Evolutionary conservation across 2,113 vertebrate species (phyloP), one percentile per base, ranked within the genome.

Genomic region (Phocoena phocoena): DNA sequence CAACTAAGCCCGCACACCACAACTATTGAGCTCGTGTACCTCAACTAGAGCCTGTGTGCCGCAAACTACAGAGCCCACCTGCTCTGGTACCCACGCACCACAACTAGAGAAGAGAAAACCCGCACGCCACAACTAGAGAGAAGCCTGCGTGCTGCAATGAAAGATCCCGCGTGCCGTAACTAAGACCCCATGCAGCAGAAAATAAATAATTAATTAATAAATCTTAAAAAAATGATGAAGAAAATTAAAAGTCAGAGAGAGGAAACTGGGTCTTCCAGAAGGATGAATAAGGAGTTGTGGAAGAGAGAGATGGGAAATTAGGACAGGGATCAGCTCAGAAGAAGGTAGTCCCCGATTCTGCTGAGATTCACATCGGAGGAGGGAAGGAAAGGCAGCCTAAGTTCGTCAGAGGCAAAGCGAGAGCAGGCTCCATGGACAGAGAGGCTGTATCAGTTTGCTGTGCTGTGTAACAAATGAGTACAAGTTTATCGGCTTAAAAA

Each of bases 311-410:
- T 20, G 14, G 33, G 8, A 11, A 41, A 0, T 20, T 8, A 21
- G n/a, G 17, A 20, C 1, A 21, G 36, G 50, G 11, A 9, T 53
- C 5, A 20, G 23, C 68, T 88, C 18, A 80, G 33, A 73, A 58
- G 53, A 60, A 60, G 28, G 36, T 6, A 53, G 36, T 58, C 26
- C 67, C 26, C 3, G 10, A 44, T 44, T 41, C 53, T 23, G 1
- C 26, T 44, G 26, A 5, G 50, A 47, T 23, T 11, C 65, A 70
- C 0, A 0, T 38, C 0, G 0, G n/a, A 55, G 18, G 17, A 10
- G 4, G 50, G 18, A 20, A 60, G n/a, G 36, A 12, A 88, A 73
- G 14, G 36, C 8, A 5, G 4, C n/a, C 6, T 23, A 2, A 0
- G 12, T 36, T 58, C 21, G 7, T 58, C 77, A 25, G 77, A 14